Percentiles rank a stretch among this genome's conserved stretches.
Evolutionary conservation across 2,888 invertebrate species (phyloP).

Genomic region (Erebia aethiops): DNA sequence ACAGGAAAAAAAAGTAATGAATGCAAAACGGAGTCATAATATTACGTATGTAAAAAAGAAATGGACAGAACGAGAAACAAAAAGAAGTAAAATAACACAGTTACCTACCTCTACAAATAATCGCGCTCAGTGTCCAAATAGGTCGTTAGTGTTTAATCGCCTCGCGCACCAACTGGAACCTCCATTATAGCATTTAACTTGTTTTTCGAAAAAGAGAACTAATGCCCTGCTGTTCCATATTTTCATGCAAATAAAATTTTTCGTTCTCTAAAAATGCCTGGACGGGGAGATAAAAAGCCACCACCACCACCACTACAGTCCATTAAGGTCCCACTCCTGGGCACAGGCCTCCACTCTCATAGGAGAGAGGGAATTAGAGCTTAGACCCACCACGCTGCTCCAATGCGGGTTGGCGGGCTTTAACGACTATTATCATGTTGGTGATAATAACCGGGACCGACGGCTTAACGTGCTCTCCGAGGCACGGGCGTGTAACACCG

Average conservation of each 20-base stretch:
- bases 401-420: no score
- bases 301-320: no score
- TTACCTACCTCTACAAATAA: constrained; percentile 40
- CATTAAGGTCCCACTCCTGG: no score
- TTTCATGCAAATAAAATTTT: constrained; percentile 28
- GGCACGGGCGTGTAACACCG: no score
- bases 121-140: constrained; percentile 49
- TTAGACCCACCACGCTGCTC: no score
- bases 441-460: no score
- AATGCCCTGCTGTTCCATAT: constrained; percentile 34
- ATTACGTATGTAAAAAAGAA: constrained; percentile 22
- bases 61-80: constrained; percentile 33
- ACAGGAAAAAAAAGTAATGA: background rate
- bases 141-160: constrained; percentile 59
- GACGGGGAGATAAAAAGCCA: background rate
- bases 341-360: no score
- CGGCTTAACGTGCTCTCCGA: no score
- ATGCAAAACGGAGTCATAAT: constrained; percentile 12
- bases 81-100: constrained; percentile 38
- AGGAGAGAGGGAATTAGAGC: no score
- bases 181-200: constrained; percentile 53
- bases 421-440: no score
- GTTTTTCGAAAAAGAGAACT: constrained; percentile 36
- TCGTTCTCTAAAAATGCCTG: background rate
- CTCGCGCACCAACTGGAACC: constrained; percentile 51